Evolutionary conservation across 2,888 invertebrate genomes (phyloP), one percentile per base, ranked within the genome.

Genomic region (Tenthredo livida): DNA sequence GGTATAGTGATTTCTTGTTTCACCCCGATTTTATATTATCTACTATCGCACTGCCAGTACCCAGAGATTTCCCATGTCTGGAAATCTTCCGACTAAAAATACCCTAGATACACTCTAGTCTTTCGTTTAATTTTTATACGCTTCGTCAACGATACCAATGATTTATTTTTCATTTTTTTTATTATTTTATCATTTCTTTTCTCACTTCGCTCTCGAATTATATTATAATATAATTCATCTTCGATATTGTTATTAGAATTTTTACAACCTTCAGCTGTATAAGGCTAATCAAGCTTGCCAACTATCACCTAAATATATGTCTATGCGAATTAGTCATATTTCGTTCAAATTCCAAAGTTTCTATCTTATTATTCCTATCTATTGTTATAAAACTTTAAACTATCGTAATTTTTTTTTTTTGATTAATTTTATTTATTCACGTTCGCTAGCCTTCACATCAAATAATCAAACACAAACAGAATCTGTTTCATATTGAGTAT

Each of bases 61-160:
- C 0, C 10, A 17, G 43, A 40, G 9, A 73, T 47, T n/a, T 43
- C 9, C 10, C 73, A 73, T 21, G 70, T 33, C 29, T n/a, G 37
- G 70, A 9, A 72, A 72, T n/a, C 21, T 40, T 40, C 15, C 70
- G 37, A n/a, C 70, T n/a, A 29, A 29, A 72, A 72, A 72, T 72
- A 72, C 70, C 70, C 70, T 72, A 72, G 70, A 72, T 2, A 25
- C 4, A 25, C 21, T 25, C 4, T 61, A 25, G 40, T 37, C 37
- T 17, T 15, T 72, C 40, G 3, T 72, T 21, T 17, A 37, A n/a
- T n/a, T 72, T 37, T 70, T 2, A 37, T 9, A 67, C 29, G 25
- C 25, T 17, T 17, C 12, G 43, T 43, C 29, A 33, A 33, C 12
- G 12, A 43, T 33, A 17, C 10, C 9, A 25, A 61, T 61, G 3